phyloP scores from a whole-genome alignment of 2,113 vertebrate genomes.

The Piprites chloris region DNA sequence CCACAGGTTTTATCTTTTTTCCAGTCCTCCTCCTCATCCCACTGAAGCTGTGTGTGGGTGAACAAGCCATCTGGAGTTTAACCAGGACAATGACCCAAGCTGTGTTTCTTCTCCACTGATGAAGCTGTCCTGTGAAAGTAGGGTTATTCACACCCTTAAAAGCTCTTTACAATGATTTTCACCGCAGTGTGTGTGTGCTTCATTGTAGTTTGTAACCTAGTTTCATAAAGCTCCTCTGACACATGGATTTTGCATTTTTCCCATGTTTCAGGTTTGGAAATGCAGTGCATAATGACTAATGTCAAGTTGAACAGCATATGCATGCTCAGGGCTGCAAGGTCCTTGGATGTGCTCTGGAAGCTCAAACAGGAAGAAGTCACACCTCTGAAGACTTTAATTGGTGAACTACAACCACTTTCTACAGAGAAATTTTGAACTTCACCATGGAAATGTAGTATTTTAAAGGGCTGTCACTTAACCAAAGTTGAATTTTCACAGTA shows the following conservation, averaged over 20 bases:
- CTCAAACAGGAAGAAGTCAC: background rate
- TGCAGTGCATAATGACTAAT: background rate
- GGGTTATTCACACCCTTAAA: background rate
- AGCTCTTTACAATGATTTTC: background rate
- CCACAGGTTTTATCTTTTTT: background rate
- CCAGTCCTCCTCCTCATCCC: background rate
- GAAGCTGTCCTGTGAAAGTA: background rate
- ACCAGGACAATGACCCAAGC: background rate
- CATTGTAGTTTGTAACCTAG: background rate
- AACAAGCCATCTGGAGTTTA: background rate
- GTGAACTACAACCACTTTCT: background rate
- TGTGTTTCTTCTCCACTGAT: background rate
- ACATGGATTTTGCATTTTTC: background rate
- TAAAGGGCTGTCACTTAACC: background rate
- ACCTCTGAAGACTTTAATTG: background rate
- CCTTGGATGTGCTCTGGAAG: background rate
- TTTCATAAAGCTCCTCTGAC: background rate
- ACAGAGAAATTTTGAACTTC: background rate
- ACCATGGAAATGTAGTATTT: background rate
- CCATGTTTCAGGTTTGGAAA: background rate
- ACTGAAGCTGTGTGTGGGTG: background rate
- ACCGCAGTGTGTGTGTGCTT: background rate
- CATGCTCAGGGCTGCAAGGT: background rate
- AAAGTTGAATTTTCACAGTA: background rate
- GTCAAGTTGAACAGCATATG: fast-evolving